A percentile compares a stretch with the other conserved stretches of the same genome.
phyloP scores from a whole-genome alignment of 2,888 invertebrate genomes.

The Chalcis sispes region DNA sequence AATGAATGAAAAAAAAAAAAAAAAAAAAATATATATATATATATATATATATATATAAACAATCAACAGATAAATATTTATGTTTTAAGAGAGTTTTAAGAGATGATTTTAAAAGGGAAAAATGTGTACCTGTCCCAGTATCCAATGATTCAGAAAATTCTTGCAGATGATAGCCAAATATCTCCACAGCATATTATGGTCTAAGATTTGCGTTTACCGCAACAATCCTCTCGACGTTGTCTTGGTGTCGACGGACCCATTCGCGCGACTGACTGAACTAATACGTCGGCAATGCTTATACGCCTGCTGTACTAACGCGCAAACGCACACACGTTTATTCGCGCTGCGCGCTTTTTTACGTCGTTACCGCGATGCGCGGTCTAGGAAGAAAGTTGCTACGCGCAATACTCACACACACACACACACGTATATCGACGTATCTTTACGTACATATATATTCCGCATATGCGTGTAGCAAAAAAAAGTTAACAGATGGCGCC shows the following conservation, averaged over 20 bases:
- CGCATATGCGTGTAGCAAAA: too few relatives aligned
- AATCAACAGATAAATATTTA: too few relatives aligned
- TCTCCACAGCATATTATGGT: conserved; percentile 46
- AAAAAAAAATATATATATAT: background rate
- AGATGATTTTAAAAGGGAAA: too few relatives aligned
- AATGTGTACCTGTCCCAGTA: conserved; percentile 60
- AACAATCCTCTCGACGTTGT: background rate
- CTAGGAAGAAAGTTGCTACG: too few relatives aligned
- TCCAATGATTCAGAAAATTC: conserved; percentile 56
- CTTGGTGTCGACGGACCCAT: conserved; percentile 46
- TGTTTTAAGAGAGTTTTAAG: too few relatives aligned
- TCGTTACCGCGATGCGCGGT: too few relatives aligned
- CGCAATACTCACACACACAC: too few relatives aligned
- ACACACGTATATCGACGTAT: too few relatives aligned
- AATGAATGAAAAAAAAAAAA: conserved; percentile 9
- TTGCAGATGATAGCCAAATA: conserved; percentile 46
- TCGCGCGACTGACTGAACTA: conserved; percentile 15
- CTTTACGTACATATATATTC: too few relatives aligned
- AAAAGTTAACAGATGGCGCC: too few relatives aligned
- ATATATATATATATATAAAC: too few relatives aligned
- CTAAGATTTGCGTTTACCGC: background rate
- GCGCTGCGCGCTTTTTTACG: too few relatives aligned
- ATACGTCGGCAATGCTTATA: background rate
- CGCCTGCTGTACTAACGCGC: background rate
- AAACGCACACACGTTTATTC: background rate